Percentiles rank a stretch among this genome's conserved stretches.
Conservation (phyloP, 1,140 invertebrate species). For the Dreissena rostriformis region DNA sequence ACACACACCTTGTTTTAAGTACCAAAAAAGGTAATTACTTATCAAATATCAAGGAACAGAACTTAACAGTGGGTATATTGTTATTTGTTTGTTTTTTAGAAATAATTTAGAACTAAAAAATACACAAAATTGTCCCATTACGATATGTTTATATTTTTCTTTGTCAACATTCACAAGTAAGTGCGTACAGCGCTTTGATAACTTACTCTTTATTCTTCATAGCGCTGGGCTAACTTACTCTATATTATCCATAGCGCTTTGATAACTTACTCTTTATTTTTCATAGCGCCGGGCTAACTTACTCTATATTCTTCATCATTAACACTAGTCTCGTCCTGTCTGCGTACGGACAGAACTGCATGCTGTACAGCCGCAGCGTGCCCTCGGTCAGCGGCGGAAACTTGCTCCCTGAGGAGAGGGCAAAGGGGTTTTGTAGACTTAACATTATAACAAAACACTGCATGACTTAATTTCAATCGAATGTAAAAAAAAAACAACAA, state of each 20-base stretch:
- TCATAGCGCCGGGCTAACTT: conserved; percentile 75
- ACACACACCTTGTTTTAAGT: too few relatives aligned
- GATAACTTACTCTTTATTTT: background rate
- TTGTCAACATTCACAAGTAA: background rate
- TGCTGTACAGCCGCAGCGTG: conserved; percentile 91
- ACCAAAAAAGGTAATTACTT: too few relatives aligned
- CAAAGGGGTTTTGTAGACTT: too few relatives aligned
- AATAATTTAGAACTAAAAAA: too few relatives aligned
- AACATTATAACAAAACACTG: too few relatives aligned
- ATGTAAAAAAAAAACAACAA: too few relatives aligned
- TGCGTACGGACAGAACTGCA: conserved; percentile 94
- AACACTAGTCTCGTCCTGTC: conserved; percentile 91
- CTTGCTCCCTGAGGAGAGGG: conserved; percentile 85
- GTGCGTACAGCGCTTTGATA: background rate
- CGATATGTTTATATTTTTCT: too few relatives aligned
- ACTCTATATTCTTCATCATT: conserved; percentile 92
- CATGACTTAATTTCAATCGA: too few relatives aligned
- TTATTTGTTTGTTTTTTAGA: too few relatives aligned
- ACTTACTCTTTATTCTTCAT: background rate
- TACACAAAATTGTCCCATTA: too few relatives aligned
- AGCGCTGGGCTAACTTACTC: background rate
- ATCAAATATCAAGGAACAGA: too few relatives aligned
- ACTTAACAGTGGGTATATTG: too few relatives aligned
- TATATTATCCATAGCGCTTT: background rate
- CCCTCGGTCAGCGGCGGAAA: conserved; percentile 85